Conservation (phyloP, 2,113 vertebrate species). For the Vireo altiloquus region DNA sequence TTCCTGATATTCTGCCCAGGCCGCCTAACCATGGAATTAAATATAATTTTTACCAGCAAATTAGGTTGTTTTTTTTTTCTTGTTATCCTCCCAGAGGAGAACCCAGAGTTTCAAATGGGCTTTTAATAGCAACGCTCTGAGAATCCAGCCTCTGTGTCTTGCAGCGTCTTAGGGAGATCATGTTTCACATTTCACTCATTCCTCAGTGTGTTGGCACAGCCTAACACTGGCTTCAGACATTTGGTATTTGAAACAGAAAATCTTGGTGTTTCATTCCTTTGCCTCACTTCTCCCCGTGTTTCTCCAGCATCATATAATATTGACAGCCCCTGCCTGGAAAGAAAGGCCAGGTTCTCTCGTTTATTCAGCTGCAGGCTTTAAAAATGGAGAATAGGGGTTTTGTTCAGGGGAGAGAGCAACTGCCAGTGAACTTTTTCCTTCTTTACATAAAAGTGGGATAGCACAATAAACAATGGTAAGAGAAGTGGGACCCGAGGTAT, state of each 20-base stretch:
- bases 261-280: conserved; percentile 66
- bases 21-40: conserved; percentile 39
- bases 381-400: conserved; percentile 62
- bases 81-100: conserved; percentile 22
- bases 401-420: conserved; percentile 50
- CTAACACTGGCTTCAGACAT: conserved; percentile 63
- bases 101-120: not conserved
- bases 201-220: conserved; percentile 59
- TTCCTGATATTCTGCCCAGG: conserved; percentile 1
- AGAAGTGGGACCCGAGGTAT: conserved; percentile 24
- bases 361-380: conserved; percentile 67
- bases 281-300: conserved; percentile 64
- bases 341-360: conserved; percentile 66
- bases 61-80: not conserved
- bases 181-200: conserved; percentile 63
- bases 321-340: conserved; percentile 53
- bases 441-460: conserved; percentile 57
- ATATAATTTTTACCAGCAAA: conserved; percentile 40
- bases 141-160: conserved; percentile 53
- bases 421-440: conserved; percentile 65
- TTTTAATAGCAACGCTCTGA: conserved; percentile 52
- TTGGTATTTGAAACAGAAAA: conserved; percentile 72
- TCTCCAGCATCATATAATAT: conserved; percentile 70
- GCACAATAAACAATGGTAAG: conserved; percentile 63
- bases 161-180: conserved; percentile 6